Conservation (phyloP, 2,113 vertebrate species). For the Paradisaea rubra region DNA sequence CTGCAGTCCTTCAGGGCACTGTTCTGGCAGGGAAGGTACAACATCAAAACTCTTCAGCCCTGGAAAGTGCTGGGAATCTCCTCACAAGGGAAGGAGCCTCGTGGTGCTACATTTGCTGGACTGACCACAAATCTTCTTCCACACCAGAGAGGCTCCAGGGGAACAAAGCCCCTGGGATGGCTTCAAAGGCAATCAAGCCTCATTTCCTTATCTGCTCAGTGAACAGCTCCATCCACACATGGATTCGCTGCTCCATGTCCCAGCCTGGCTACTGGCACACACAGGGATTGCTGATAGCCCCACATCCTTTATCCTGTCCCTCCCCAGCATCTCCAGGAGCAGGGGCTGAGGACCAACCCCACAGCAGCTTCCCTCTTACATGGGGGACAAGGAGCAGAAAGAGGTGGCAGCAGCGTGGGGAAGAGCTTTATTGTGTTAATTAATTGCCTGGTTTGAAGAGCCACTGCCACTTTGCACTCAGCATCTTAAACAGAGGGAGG, state of each 20-base stretch:
- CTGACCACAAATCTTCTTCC: neutral
- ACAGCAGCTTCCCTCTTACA: neutral
- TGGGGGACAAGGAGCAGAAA: neutral
- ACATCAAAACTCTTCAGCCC: neutral
- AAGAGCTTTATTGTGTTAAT: conserved; percentile 27
- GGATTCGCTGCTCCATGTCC: neutral
- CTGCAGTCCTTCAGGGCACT: accelerated
- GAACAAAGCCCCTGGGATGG: neutral
- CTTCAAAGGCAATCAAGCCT: neutral
- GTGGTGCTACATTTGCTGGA: accelerated
- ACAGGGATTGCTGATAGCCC: neutral
- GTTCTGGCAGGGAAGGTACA: accelerated
- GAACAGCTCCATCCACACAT: neutral
- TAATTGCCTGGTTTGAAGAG: conserved; percentile 30
- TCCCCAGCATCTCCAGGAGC: neutral
- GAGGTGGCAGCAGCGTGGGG: neutral
- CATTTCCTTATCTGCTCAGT: neutral
- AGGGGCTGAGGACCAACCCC: neutral
- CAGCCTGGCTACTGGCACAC: accelerated
- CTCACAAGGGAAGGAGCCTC: neutral
- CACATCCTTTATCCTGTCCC: accelerated
- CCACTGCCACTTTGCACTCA: neutral
- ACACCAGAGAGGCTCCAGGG: neutral
- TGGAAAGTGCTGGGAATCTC: neutral
- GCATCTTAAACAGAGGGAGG: neutral